phyloP scores from a whole-genome alignment of 2,797 vertebrate genomes.

The Neomorphus geoffroyi region DNA sequence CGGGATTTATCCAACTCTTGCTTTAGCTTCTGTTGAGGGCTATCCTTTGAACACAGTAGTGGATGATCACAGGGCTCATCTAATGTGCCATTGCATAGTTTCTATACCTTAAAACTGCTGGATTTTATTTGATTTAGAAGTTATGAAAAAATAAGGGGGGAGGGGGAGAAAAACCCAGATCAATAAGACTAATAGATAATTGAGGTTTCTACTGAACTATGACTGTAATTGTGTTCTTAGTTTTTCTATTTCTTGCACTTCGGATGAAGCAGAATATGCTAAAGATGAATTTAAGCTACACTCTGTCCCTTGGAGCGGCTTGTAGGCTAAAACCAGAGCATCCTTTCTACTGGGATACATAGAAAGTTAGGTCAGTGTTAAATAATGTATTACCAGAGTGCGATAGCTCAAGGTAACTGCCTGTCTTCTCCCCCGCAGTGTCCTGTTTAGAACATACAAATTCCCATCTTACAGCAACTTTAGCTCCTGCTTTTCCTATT shows the following conservation, averaged over 20 bases:
- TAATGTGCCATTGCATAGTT: background rate
- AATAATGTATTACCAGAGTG: background rate
- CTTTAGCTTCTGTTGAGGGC: background rate
- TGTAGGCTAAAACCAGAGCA: background rate
- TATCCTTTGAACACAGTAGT: background rate
- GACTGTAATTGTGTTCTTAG: background rate
- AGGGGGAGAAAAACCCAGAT: background rate
- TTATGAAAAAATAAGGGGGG: background rate
- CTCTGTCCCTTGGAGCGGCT: background rate
- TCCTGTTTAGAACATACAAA: background rate
- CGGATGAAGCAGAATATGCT: background rate
- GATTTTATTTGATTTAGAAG: background rate
- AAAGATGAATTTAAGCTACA: background rate
- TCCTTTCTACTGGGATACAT: background rate
- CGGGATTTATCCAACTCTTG: background rate
- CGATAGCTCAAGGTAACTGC: background rate
- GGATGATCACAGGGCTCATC: background rate
- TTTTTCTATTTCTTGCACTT: background rate
- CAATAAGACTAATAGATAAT: background rate
- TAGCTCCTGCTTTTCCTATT: background rate
- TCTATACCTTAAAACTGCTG: background rate
- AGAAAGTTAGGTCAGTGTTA: background rate
- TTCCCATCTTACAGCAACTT: background rate
- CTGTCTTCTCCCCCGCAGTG: background rate
- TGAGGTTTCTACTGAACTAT: background rate